Percentiles rank a stretch among this genome's conserved stretches.
Conservation (phyloP, 2,888 invertebrate species). For the Phasia obesa region DNA sequence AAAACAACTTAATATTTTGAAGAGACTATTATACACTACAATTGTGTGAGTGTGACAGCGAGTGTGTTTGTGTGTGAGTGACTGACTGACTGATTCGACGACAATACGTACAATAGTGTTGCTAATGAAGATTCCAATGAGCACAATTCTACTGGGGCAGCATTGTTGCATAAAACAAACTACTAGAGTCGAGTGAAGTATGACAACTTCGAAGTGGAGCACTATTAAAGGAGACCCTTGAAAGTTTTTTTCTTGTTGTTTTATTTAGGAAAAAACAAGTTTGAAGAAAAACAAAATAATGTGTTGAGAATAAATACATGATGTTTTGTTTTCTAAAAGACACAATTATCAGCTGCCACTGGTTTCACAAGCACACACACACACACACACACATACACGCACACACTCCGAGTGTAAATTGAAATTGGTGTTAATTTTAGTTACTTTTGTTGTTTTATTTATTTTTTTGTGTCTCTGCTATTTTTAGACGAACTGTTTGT, state of each 20-base stretch:
- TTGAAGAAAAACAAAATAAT: constrained; percentile 5
- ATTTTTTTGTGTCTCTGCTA: neutral
- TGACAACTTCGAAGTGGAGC: constrained; percentile 51
- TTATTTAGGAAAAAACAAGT: constrained; percentile 10
- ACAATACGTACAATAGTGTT: constrained; percentile 53
- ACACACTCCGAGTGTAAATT: constrained; percentile 47
- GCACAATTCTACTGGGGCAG: constrained; percentile 39
- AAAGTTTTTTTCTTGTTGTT: constrained; percentile 12
- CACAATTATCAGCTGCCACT: constrained; percentile 40
- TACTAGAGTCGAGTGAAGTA: neutral
- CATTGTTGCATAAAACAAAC: constrained; percentile 30
- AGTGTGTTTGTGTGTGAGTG: constrained; percentile 6
- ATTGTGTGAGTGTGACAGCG: neutral
- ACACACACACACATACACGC: neutral
- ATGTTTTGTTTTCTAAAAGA: constrained; percentile 22
- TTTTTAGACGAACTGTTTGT: constrained; percentile 23
- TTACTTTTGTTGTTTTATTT: constrained; percentile 7
- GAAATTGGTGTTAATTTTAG: constrained; percentile 61
- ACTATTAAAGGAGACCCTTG: constrained; percentile 21
- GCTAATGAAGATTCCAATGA: constrained; percentile 70
- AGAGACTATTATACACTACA: constrained; percentile 9
- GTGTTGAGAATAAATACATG: constrained; percentile 53
- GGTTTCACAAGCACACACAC: constrained; percentile 11
- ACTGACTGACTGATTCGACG: constrained; percentile 1
- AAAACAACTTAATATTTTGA: constrained; percentile 18